Conservation (phyloP, 2,113 vertebrate genomes). For the Hemicordylus capensis region DNA sequence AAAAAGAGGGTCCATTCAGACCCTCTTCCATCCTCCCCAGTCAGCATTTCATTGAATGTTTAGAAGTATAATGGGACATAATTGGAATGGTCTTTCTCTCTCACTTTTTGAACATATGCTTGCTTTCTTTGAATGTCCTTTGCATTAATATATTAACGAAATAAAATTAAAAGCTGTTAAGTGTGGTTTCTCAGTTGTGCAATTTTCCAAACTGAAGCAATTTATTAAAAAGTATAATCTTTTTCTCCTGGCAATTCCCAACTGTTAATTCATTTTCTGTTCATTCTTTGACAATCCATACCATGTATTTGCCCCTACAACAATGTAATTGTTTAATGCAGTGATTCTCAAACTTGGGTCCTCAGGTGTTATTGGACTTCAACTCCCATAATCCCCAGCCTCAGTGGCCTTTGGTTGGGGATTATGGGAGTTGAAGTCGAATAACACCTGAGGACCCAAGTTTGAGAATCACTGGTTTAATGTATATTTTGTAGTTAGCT, state of each 20-base stretch:
- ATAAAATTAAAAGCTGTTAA: neutral
- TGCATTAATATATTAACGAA: neutral
- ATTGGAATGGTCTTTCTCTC: neutral
- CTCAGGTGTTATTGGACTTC: no score
- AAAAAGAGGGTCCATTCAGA: no score
- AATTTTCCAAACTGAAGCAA: neutral
- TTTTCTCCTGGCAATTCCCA: neutral
- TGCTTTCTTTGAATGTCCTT: neutral
- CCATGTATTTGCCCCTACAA: neutral
- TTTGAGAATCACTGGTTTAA: no score
- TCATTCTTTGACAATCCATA: neutral
- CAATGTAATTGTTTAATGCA: neutral
- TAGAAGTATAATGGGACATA: no score
- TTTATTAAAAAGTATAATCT: neutral
- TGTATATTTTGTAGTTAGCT: neutral
- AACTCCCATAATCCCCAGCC: no score
- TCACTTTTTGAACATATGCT: neutral
- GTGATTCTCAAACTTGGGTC: no score
- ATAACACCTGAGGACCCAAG: no score
- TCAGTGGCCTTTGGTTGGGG: no score
- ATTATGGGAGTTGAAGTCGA: no score
- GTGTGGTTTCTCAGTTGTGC: neutral
- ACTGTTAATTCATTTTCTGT: neutral
- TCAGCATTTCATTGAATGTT: no score
- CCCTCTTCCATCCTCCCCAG: no score